Base-by-base conservation (phyloP, 2,113 vertebrate species). In the Crotalus horridus region DNA sequence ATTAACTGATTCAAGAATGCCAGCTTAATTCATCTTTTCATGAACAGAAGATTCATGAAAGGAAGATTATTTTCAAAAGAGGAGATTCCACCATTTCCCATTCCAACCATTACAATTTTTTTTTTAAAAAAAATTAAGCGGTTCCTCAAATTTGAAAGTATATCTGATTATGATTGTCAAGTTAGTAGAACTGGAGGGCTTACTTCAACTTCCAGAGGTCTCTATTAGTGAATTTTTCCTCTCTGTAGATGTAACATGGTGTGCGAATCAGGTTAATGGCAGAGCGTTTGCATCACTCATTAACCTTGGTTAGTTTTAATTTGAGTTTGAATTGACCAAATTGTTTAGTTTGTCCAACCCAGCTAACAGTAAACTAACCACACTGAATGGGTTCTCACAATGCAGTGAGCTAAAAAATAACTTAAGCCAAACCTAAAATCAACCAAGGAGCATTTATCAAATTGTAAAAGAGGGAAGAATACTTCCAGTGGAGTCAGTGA, bases 1-100 rank as follows among this genome's bases (percentile, higher is more conserved):
- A 97, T 98, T 98, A 98, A 97, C 96, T 97, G 94, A 97, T 94
- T 97, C 97, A 97, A 97, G 96, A 96, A 97, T 96, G 96, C 88
- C 95, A 94, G 94, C 90, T 95, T 94, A 97, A 97, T 96, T 96
- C 91, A 94, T 97, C 96, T 96, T 97, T 97, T 97, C 96, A 97
- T 96, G 96, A 95, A 59, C 46, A 93, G 95, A n/a, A n/a, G n/a
- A n/a, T n/a, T n/a, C 21, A 29, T 95, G 46, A 92, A 92, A 96
- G 96, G 95, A 93, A 89, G 95, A 56, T 51, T 26, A 13, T 86
- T 81, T 93, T 56, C 59, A 88, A 58, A 92, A 24, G 33, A 81
- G 29, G 26, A 61, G 33, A 95, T 7, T 53, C 48, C 43, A 56
- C 39, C 8, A 33, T 46, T 81, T 8, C 6, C 29, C 94, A 92